These are phyloP conservation scores for Paracentrotus lividus DNA, from an alignment of 53 echinoderm and acorn worm species.

Conservation along the genomic window DNA sequence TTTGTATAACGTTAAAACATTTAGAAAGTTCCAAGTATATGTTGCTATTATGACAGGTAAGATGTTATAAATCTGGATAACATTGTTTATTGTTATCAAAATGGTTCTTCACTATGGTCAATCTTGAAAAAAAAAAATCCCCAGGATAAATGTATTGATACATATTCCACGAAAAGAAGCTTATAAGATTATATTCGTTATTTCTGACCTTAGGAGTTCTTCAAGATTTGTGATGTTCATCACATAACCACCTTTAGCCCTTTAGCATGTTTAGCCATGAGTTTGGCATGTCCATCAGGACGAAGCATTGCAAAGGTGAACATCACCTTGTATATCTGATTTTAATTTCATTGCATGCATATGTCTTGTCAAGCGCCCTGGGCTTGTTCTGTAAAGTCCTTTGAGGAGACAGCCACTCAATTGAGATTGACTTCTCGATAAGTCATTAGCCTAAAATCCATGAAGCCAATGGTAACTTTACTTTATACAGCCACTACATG, in stretches of 20 bases:
- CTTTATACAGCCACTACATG: too few relatives aligned
- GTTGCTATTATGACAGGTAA: too few relatives aligned
- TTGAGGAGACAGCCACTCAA: background rate
- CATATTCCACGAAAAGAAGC: background rate
- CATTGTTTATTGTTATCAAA: too few relatives aligned
- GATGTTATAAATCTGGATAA: too few relatives aligned
- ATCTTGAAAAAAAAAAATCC: too few relatives aligned
- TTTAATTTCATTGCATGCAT: background rate
- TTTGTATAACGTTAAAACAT: too few relatives aligned
- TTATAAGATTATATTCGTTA: background rate
- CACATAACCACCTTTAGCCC: conserved; percentile 27
- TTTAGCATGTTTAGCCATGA: background rate
- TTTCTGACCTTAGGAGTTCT: background rate
- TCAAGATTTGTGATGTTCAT: background rate
- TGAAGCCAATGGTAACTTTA: too few relatives aligned
- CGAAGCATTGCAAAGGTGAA: background rate
- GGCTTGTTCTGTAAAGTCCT: background rate
- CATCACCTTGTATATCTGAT: background rate
- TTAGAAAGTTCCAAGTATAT: too few relatives aligned
- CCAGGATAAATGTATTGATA: too few relatives aligned
- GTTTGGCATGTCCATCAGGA: background rate
- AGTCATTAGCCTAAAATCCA: background rate
- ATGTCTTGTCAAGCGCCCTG: background rate
- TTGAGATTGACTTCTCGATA: background rate
- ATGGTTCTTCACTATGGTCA: too few relatives aligned